These are phyloP conservation scores for Uloborus plumipes DNA, from an alignment of 2,888 invertebrate genomes.

Conservation along the genomic window DNA sequence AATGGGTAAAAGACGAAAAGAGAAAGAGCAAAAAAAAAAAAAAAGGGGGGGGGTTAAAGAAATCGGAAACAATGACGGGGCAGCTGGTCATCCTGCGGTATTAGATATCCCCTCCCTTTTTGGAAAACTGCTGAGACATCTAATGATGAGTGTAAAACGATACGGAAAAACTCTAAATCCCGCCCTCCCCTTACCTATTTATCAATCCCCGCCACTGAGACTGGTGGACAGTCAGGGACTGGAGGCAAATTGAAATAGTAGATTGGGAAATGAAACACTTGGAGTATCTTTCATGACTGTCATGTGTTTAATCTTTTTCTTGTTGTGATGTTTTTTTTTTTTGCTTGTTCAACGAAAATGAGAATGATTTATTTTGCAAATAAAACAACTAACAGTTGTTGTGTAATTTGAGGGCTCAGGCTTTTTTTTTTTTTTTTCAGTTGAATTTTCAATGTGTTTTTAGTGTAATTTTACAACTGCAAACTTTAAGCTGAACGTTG, in stretches of 20 bases:
- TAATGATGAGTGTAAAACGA: slow-evolving; percentile 64
- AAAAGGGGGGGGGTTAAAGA: not conserved
- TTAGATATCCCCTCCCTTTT: slow-evolving; percentile 55
- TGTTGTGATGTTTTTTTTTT: too few relatives aligned
- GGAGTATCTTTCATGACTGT: too few relatives aligned
- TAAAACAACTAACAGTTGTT: too few relatives aligned
- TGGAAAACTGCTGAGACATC: slow-evolving; percentile 62
- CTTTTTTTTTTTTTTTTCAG: too few relatives aligned
- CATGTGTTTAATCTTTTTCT: too few relatives aligned
- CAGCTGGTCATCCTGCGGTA: slow-evolving; percentile 59
- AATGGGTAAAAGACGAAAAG: not conserved
- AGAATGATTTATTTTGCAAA: too few relatives aligned
- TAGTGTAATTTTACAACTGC: too few relatives aligned
- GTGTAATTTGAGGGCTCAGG: too few relatives aligned
- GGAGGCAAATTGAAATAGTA: slow-evolving; percentile 20
- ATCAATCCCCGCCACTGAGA: slow-evolving; percentile 47
- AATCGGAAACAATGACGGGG: slow-evolving; percentile 47
- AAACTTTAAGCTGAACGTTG: too few relatives aligned
- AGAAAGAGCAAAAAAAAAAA: not conserved
- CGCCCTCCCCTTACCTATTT: slow-evolving; percentile 51
- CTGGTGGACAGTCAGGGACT: slow-evolving; percentile 17
- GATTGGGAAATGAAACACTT: too few relatives aligned
- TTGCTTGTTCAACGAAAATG: too few relatives aligned
- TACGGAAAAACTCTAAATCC: slow-evolving; percentile 47
- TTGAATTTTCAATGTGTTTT: too few relatives aligned